Evolutionary conservation across 2,797 vertebrate genomes (phyloP).

Genomic region (Enteromius trimaculatus): DNA sequence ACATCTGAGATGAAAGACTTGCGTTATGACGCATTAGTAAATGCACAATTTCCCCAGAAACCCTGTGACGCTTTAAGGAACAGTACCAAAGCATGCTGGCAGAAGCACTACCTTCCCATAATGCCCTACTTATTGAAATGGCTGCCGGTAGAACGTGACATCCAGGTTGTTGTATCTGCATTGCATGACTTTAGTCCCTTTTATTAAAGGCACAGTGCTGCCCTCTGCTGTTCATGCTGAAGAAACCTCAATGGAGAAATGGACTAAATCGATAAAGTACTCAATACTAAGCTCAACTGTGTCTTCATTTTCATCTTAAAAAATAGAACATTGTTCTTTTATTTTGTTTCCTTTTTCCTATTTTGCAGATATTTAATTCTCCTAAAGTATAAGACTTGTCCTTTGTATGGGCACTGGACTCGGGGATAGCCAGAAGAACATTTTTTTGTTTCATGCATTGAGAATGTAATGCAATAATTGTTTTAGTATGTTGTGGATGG

Average conservation of each 20-base stretch:
- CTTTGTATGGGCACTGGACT: background rate
- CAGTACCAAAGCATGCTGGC: slow-evolving; percentile 51
- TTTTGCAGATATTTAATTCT: background rate
- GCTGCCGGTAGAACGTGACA: background rate
- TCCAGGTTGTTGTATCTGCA: slow-evolving; percentile 31
- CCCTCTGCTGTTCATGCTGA: slow-evolving; percentile 42
- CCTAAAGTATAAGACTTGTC: background rate
- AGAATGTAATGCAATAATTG: slow-evolving; percentile 4
- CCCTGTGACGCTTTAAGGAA: slow-evolving; percentile 32
- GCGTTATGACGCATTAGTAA: background rate
- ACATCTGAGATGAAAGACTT: background rate
- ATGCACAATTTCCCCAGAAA: slow-evolving; percentile 10
- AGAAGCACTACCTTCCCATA: slow-evolving; percentile 4
- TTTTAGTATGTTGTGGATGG: background rate
- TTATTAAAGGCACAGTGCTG: slow-evolving; percentile 42
- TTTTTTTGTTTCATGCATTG: background rate
- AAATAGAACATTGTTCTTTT: background rate
- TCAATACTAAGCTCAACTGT: background rate
- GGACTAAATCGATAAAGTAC: background rate
- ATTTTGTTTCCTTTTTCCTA: background rate
- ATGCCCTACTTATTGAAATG: slow-evolving; percentile 14
- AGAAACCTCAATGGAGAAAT: background rate
- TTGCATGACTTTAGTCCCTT: background rate
- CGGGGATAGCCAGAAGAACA: background rate
- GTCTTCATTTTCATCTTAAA: background rate